Base-by-base conservation (phyloP, 2,797 vertebrate species). In the Crax fasciolata region DNA sequence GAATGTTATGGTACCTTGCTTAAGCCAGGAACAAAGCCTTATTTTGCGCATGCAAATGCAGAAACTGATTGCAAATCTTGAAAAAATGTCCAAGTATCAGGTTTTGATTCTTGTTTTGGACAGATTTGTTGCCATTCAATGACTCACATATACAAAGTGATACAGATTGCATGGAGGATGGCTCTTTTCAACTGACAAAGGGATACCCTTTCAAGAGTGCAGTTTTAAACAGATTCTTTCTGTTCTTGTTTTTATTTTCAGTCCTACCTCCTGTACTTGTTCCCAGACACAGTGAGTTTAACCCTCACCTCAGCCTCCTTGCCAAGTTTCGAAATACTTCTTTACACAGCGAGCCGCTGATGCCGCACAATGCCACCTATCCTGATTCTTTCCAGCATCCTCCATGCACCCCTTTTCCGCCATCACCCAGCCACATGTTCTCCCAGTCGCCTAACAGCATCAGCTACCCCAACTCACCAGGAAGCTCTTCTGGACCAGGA, bases 281-380 rank as follows among this genome's bases (percentile, higher is more conserved):
- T 72, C 99, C 99, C 25, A 98, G 99, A 63, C 99, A 99, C 98
- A 99, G 99, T 1, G 99, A 99, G 97, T 99, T 99, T 94, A 99
- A 99, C 98, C 99, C 99, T 32, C 99, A 99, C 93, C 99, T 99
- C 98, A 99, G 99, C 96, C 98, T 99, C 27, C 98, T 99, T 46
- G 99, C 99, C 68, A 99, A 99, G 97, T 99, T 99, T 97, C 98
- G 99, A 89, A 99, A 99, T 21, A 96, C 99, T 66, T 99, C 99
- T 25, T 98, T 99, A 59, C 98, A 99, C 98, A 99, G 98, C 0
- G 99, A 99, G 97, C 99, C 99, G 0, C 98, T 99, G 91, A 99
- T 99, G 99, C 99, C 99, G 0, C 99, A 99, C 97, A 99, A 99
- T 15, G 99, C 99, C 97, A 99, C 98, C 70, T 99, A 98, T 75